Evolutionary conservation across 2,797 vertebrate genomes (phyloP), one percentile per base, ranked within the genome.

Genomic region (Channa striata): DNA sequence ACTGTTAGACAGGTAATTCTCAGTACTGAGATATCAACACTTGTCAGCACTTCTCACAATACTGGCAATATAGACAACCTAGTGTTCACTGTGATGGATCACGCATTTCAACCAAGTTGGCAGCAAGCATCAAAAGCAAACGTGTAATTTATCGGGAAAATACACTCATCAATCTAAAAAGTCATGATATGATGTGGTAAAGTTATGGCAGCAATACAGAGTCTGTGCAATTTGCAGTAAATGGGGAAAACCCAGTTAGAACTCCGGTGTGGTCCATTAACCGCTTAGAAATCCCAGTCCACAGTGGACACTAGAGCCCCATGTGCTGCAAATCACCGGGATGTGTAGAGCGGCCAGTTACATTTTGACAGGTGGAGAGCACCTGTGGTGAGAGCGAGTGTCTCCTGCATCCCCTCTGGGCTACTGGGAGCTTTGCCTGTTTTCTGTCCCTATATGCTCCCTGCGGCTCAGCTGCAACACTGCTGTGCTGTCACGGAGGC

Each of bases 391-490:
- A 69, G 37, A 70, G 48, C 20, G 60, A 86, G 80, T 58, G 77
- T 74, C 63, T 79, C 75, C 78, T 83, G 71, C 74, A 78, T 81
- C 72, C 79, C 72, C 70, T 70, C 69, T 64, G 76, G 84, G 72
- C 80, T 49, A 40, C 50, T 51, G 73, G 60, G 59, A 75, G 76
- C 65, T 78, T 47, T 72, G 76, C 58, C 2, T 13, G 65, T 62
- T 70, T 73, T 82, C 65, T 83, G 78, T 86, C 85, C 84, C 75
- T 59, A 39, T 73, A 53, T 74, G 78, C 62, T 83, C 72, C 79
- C 60, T 11, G 78, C 70, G 85, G 83, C 86, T 92, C 86, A 88
- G 88, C 85, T 88, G 89, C 66, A 58, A 63, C 80, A 67, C 85
- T 82, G 74, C 82, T 85, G 81, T 68, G 80, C 67, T 77, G 84